phyloP scores from a whole-genome alignment of 37 sponge, comb jelly and placozoan species.

The Ianthella basta region DNA sequence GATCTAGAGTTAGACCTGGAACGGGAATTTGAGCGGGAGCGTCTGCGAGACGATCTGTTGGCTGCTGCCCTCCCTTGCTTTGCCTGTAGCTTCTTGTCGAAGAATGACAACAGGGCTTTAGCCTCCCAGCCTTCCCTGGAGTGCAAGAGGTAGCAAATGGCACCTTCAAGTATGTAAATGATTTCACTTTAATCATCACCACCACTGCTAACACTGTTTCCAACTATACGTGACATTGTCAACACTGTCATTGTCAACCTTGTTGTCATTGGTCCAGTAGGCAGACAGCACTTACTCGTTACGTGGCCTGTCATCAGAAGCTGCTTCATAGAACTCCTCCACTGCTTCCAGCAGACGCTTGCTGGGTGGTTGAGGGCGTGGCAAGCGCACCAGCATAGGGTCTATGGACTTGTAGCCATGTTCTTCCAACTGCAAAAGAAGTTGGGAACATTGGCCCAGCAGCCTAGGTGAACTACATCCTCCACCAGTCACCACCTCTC shows the following conservation, averaged over 20 bases:
- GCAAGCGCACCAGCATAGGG: conserved; percentile 72
- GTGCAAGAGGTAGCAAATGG: not conserved
- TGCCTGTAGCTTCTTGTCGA: conserved; percentile 70
- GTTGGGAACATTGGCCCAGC: no score
- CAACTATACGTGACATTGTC: not conserved
- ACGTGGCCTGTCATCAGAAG: conserved; percentile 58
- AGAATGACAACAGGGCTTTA: conserved; percentile 80
- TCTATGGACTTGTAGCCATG: conserved; percentile 75
- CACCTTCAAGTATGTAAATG: not conserved
- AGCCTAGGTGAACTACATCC: no score
- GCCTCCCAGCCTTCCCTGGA: conserved; percentile 96
- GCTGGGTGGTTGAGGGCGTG: conserved; percentile 90
- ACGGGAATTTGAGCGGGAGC: not conserved
- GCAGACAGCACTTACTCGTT: conserved; percentile 50
- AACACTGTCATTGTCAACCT: not conserved
- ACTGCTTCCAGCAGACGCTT: conserved; percentile 87
- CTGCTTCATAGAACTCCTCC: conserved; percentile 86
- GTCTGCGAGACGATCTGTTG: not conserved
- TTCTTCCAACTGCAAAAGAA: conserved; percentile 71
- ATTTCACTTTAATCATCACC: not conserved
- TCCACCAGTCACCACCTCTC: no score
- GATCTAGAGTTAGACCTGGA: conserved; percentile 15
- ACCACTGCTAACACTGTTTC: not conserved
- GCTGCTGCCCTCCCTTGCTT: not conserved
- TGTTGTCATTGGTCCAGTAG: not conserved